phyloP scores from a whole-genome alignment of 2,888 invertebrate species.

The Sinohyriopsis cumingii region DNA sequence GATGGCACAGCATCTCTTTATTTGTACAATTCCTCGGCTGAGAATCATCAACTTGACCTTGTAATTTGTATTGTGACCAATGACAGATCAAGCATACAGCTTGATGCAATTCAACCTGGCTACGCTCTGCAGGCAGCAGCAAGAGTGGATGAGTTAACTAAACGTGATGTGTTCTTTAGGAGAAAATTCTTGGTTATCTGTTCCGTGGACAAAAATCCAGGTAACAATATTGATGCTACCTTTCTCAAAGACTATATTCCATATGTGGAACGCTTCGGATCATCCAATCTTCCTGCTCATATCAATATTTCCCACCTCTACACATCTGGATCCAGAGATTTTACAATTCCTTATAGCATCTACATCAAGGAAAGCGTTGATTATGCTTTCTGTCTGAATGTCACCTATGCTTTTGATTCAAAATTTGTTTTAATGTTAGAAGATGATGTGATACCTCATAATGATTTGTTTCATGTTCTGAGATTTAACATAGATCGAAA shows the following conservation, averaged over 20 bases:
- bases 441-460: constrained; percentile 63
- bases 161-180: constrained; percentile 21
- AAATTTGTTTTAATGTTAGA: constrained; percentile 62
- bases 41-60: constrained; percentile 23
- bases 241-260: constrained; percentile 41
- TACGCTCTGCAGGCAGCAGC: constrained; percentile 56
- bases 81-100: constrained; percentile 34
- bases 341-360: constrained; percentile 6
- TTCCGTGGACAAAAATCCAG: constrained; percentile 59
- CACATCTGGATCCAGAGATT: not conserved
- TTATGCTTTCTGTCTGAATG: constrained; percentile 63
- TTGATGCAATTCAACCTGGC: constrained; percentile 32
- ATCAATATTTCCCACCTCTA: constrained; percentile 9
- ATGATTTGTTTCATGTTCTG: constrained; percentile 50
- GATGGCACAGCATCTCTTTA: constrained; percentile 3
- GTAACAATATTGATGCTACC: constrained; percentile 45
- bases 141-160: constrained; percentile 31
- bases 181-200: constrained; percentile 54
- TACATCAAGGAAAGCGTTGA: constrained; percentile 64
- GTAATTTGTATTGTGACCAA: constrained; percentile 55
- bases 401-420: constrained; percentile 38
- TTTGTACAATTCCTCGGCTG: constrained; percentile 5
- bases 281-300: constrained; percentile 10
- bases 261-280: constrained; percentile 35
- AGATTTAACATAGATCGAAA: constrained; percentile 37